Evolutionary conservation across 2,888 invertebrate genomes (phyloP).

Genomic region (Bhutanitis thaidina): DNA sequence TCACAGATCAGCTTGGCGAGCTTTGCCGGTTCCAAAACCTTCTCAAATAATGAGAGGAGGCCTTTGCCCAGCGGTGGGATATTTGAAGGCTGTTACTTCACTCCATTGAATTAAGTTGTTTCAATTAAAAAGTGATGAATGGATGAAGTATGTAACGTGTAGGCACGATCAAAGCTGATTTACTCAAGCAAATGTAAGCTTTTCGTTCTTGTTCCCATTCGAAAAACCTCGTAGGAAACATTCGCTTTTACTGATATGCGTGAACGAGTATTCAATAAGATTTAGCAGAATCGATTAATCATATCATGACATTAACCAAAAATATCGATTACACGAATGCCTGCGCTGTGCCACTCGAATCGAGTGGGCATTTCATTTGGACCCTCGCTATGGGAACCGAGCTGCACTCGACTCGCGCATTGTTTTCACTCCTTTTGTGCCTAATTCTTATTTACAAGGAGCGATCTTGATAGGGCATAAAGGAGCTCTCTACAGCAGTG

Average conservation of each 20-base stretch:
- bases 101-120: too few species aligned
- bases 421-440: conserved; percentile 33
- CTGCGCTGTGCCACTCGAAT: conserved; percentile 36
- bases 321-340: conserved; percentile 59
- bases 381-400: conserved; percentile 30
- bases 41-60: too few species aligned
- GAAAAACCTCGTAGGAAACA: too few species aligned
- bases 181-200: too few species aligned
- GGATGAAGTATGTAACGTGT: too few species aligned
- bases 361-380: conserved; percentile 31
- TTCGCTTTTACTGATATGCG: not conserved
- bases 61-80: too few species aligned
- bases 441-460: conserved; percentile 27
- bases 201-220: too few species aligned
- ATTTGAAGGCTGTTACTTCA: too few species aligned
- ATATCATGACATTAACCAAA: conserved; percentile 35
- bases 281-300: conserved; percentile 1
- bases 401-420: conserved; percentile 29
- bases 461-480: conserved; percentile 27
- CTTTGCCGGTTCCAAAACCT: too few species aligned
- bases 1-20: too few species aligned
- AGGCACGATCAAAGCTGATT: too few species aligned
- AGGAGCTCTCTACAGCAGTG: conserved; percentile 14
- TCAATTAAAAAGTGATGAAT: too few species aligned
- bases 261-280: not conserved